Conservation (phyloP, 2,797 vertebrate genomes). For the Cryptoblepharus egeriae region DNA sequence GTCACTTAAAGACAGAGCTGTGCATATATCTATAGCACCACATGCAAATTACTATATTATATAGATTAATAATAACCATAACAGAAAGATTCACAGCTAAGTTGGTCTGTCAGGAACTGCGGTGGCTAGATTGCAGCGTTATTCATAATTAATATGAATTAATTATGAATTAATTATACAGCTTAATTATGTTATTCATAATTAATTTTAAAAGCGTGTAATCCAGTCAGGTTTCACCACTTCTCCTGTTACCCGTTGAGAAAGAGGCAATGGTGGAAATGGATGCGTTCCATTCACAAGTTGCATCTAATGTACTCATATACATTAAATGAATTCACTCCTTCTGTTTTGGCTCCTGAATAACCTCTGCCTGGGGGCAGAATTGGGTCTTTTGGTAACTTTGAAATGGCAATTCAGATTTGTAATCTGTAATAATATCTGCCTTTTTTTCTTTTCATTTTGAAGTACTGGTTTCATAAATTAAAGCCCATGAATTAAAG, state of each 20-base stretch:
- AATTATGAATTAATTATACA: no score
- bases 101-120: slow-evolving; percentile 52
- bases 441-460: neutral
- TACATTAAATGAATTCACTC: slow-evolving; percentile 4
- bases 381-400: neutral
- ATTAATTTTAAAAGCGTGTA: slow-evolving; percentile 62
- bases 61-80: slow-evolving; percentile 49
- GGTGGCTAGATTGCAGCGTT: slow-evolving; percentile 41
- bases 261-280: slow-evolving; percentile 23
- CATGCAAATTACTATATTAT: slow-evolving; percentile 15
- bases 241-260: slow-evolving; percentile 25
- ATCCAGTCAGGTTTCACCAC: slow-evolving; percentile 34
- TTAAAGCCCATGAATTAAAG: neutral
- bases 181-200: slow-evolving; percentile 53
- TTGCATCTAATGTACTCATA: slow-evolving; percentile 34
- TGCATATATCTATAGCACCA: neutral
- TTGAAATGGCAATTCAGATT: neutral
- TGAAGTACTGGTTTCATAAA: neutral
- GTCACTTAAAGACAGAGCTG: neutral
- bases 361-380: slow-evolving; percentile 10
- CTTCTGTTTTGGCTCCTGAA: slow-evolving; percentile 18
- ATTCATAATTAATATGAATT: slow-evolving; percentile 59
- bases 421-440: neutral
- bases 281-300: slow-evolving; percentile 17
- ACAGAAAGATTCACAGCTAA: slow-evolving; percentile 34